Evolutionary conservation across 2,113 vertebrate species (phyloP).

Genomic region (Glaucomys volans): DNA sequence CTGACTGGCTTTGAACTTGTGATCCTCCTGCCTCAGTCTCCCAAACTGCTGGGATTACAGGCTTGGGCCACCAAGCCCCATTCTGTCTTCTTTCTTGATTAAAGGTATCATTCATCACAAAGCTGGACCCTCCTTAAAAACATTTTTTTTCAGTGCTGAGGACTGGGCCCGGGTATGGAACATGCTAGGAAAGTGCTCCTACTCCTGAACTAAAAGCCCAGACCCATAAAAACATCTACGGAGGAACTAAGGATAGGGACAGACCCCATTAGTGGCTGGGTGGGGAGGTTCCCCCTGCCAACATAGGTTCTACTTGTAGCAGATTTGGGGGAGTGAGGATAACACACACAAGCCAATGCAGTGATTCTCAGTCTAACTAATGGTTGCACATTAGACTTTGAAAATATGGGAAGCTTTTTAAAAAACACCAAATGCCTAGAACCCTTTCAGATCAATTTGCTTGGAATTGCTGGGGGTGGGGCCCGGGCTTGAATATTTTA

Average conservation of each 20-base stretch:
- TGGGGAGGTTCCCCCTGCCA: background rate
- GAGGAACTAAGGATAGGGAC: background rate
- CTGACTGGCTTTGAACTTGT: too few relatives aligned
- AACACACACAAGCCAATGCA: background rate
- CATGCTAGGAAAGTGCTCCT: too few relatives aligned
- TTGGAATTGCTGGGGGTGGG: background rate
- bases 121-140: background rate
- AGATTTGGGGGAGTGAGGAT: background rate
- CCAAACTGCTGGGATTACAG: too few relatives aligned
- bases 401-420: conserved; percentile 18
- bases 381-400: background rate
- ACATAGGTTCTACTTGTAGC: background rate
- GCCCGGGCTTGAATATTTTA: conserved; percentile 26
- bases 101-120: conserved; percentile 50
- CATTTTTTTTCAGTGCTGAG: background rate
- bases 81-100: conserved; percentile 58
- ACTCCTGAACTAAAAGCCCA: background rate
- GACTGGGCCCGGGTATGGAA: too few relatives aligned
- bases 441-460: conserved; percentile 24
- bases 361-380: background rate
- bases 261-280: background rate
- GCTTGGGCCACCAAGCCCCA: too few relatives aligned
- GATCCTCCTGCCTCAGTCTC: too few relatives aligned
- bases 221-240: background rate
- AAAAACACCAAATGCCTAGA: conserved; percentile 29